Percentiles rank a stretch among this genome's conserved stretches.
phyloP scores from a whole-genome alignment of 2,888 invertebrate species.

The Chorisops tibialis region DNA sequence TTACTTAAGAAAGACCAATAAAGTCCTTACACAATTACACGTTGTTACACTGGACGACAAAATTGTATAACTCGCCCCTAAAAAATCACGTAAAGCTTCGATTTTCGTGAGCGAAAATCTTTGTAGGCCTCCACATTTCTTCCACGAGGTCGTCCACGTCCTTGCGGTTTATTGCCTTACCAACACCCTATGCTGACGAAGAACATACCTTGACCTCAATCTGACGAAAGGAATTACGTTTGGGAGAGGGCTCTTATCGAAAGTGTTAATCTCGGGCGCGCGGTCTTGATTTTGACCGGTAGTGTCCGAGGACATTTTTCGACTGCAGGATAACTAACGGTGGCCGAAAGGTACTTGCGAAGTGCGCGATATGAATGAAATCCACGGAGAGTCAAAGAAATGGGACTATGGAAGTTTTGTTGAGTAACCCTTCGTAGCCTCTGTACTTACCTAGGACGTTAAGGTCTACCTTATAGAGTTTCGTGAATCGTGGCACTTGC shows the following conservation, averaged over 20 bases:
- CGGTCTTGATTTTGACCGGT: conserved; percentile 33
- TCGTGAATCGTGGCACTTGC: conserved; percentile 12
- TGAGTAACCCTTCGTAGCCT: too few species aligned
- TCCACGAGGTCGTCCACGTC: neutral
- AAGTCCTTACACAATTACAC: neutral
- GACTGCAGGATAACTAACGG: neutral
- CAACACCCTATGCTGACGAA: neutral
- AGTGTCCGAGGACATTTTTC: conserved; percentile 22
- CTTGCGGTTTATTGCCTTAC: conserved; percentile 18
- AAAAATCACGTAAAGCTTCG: conserved; percentile 1
- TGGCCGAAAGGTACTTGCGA: too few species aligned
- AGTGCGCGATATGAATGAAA: conserved; percentile 29
- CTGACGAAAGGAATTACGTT: neutral
- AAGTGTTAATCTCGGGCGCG: conserved; percentile 27
- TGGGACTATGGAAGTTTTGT: neutral
- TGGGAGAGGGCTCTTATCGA: conserved; percentile 22
- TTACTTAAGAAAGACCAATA: neutral
- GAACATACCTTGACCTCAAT: conserved; percentile 33
- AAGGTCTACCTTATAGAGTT: neutral
- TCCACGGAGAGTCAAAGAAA: neutral
- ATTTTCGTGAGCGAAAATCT: neutral
- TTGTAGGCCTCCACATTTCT: neutral
- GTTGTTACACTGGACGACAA: neutral
- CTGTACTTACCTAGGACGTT: too few species aligned
- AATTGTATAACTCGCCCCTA: neutral